phyloP scores from a whole-genome alignment of 2,888 invertebrate genomes.

The Agrotis puta region DNA sequence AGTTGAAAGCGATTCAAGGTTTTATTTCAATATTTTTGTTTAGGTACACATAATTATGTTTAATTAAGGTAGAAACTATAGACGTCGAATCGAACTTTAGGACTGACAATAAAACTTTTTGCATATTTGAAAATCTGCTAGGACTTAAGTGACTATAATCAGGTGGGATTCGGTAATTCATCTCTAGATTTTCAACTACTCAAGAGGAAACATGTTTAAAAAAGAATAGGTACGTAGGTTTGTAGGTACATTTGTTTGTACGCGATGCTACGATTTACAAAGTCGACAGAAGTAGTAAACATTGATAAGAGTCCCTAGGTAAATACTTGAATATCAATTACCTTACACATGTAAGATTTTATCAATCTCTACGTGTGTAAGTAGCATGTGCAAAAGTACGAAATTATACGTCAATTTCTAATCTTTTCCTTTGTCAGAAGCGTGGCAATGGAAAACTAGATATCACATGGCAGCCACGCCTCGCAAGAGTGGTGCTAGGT shows the following conservation, averaged over 20 bases:
- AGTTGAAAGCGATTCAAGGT: background rate
- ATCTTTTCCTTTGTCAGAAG: slow-evolving; percentile 42
- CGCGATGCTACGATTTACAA: background rate
- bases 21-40: background rate
- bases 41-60: background rate
- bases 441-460: slow-evolving; percentile 9
- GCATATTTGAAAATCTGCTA: too few species aligned
- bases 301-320: slow-evolving; percentile 24
- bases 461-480: slow-evolving; percentile 40
- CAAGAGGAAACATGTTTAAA: background rate
- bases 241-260: background rate
- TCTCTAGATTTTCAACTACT: too few species aligned
- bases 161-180: too few species aligned
- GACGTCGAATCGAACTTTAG: too few species aligned
- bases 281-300: slow-evolving; percentile 21
- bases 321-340: slow-evolving; percentile 36
- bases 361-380: slow-evolving; percentile 23
- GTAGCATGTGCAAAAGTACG: slow-evolving; percentile 8
- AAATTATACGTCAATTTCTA: slow-evolving; percentile 35
- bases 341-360: slow-evolving; percentile 32
- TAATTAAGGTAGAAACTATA: background rate
- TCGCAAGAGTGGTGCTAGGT: slow-evolving; percentile 20
- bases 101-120: too few species aligned
- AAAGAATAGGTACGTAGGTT: background rate
- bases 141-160: too few species aligned